phyloP scores from a whole-genome alignment of 2,113 vertebrate genomes.

The Coryphaenoides rupestris region DNA sequence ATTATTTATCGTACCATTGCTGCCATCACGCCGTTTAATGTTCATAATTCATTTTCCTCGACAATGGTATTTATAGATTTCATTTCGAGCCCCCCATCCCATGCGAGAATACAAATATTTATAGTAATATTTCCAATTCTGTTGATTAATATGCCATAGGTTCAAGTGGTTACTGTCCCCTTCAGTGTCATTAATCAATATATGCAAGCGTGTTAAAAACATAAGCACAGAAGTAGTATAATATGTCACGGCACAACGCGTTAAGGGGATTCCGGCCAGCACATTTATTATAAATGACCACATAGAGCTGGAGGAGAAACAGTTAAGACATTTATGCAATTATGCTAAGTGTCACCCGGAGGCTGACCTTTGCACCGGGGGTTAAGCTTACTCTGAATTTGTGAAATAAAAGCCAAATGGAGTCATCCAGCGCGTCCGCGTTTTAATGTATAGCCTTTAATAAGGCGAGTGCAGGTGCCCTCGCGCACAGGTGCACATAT shows the following conservation, averaged over 20 bases:
- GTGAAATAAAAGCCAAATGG: conserved; percentile 78
- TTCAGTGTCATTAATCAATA: conserved; percentile 73
- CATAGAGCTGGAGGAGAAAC: conserved; percentile 68
- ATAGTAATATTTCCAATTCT: conserved; percentile 65
- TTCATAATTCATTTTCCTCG: conserved; percentile 59
- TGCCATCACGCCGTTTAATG: conserved; percentile 67
- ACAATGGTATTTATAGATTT: conserved; percentile 69
- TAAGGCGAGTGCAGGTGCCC: conserved; percentile 72
- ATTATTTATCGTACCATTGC: conserved; percentile 68
- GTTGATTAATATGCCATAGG: conserved; percentile 65
- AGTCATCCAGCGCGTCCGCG: conserved; percentile 60
- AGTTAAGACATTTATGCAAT: conserved; percentile 79
- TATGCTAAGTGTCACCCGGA: conserved; percentile 79
- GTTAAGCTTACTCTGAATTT: conserved; percentile 76
- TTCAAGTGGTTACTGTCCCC: conserved; percentile 68
- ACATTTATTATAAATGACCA: conserved; percentile 73
- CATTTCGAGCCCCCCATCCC: conserved; percentile 60
- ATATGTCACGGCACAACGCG: conserved; percentile 65
- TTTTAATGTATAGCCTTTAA: conserved; percentile 77
- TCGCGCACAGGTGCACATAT: conserved; percentile 64
- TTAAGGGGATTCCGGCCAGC: conserved; percentile 61
- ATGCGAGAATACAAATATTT: conserved; percentile 66
- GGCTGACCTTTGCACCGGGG: conserved; percentile 71
- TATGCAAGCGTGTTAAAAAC: conserved; percentile 71
- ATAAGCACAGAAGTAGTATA: conserved; percentile 67